Conservation (phyloP, 2,888 invertebrate species). For the Parnassius mnemosyne region DNA sequence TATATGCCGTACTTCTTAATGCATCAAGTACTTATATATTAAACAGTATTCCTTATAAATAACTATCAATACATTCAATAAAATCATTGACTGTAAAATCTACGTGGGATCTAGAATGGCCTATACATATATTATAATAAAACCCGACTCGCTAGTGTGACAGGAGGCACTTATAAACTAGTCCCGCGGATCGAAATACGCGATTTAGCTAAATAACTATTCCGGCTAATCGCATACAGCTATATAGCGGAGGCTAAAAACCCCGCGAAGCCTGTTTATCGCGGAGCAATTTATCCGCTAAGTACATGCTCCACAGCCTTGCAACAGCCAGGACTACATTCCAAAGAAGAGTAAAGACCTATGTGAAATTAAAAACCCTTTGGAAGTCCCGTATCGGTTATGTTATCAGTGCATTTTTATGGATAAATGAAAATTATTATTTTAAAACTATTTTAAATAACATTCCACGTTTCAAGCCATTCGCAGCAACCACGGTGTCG, state of each 20-base stretch:
- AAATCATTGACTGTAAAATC: slow-evolving; percentile 5
- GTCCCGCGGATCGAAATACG: slow-evolving; percentile 47
- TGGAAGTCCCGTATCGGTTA: slow-evolving; percentile 33
- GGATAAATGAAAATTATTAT: too few relatives aligned
- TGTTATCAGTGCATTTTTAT: not conserved
- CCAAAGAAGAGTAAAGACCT: slow-evolving; percentile 63
- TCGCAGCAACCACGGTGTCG: too few relatives aligned
- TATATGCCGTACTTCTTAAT: too few relatives aligned
- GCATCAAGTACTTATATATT: too few relatives aligned
- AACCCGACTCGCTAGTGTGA: slow-evolving; percentile 12
- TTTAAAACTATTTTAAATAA: too few relatives aligned
- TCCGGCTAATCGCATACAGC: slow-evolving; percentile 59
- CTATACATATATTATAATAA: not conserved
- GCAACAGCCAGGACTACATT: slow-evolving; percentile 62
- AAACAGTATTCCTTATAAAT: too few relatives aligned
- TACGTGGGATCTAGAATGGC: slow-evolving; percentile 2
- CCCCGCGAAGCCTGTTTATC: slow-evolving; percentile 61
- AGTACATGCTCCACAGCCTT: slow-evolving; percentile 59
- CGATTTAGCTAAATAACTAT: slow-evolving; percentile 61
- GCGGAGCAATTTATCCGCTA: slow-evolving; percentile 70
- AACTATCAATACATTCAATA: not conserved
- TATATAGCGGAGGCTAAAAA: slow-evolving; percentile 50
- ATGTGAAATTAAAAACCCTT: slow-evolving; percentile 56
- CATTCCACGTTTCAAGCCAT: too few relatives aligned
- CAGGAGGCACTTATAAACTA: slow-evolving; percentile 39